phyloP scores from a whole-genome alignment of 2,797 vertebrate genomes.

The Phaenicophaeus curvirostris region DNA sequence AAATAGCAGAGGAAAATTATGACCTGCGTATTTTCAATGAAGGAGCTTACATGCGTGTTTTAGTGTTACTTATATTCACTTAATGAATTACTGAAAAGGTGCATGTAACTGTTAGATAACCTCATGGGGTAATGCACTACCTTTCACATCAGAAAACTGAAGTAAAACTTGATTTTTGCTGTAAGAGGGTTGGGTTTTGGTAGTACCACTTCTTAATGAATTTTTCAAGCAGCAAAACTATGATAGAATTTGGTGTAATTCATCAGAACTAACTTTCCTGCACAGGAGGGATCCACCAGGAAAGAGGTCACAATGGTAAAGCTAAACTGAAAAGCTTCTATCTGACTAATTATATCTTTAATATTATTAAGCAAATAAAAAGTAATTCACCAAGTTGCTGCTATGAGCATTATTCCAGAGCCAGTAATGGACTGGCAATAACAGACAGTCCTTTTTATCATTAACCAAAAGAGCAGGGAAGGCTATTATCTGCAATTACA shows the following conservation, averaged over 20 bases:
- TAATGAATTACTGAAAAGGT: background rate
- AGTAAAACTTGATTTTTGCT: slow-evolving; percentile 25
- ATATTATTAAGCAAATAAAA: slow-evolving; percentile 29
- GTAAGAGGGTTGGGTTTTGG: background rate
- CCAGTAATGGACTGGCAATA: background rate
- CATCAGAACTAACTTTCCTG: background rate
- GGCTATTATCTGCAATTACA: background rate
- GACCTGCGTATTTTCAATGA: background rate
- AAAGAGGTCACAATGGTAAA: background rate
- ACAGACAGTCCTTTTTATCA: background rate
- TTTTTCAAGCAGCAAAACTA: background rate
- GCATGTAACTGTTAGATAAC: background rate
- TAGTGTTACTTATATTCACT: background rate
- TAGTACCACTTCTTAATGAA: background rate
- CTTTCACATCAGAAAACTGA: background rate
- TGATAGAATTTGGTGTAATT: background rate
- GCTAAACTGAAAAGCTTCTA: background rate
- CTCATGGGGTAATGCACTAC: background rate
- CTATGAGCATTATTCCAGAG: background rate
- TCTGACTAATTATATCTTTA: background rate
- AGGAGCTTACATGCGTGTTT: background rate
- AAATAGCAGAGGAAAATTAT: slow-evolving; percentile 10
- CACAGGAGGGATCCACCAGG: background rate
- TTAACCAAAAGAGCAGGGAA: background rate
- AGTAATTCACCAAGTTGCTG: background rate